phyloP scores from a whole-genome alignment of 2,797 vertebrate species.

The Pachyuromys duprasi region DNA sequence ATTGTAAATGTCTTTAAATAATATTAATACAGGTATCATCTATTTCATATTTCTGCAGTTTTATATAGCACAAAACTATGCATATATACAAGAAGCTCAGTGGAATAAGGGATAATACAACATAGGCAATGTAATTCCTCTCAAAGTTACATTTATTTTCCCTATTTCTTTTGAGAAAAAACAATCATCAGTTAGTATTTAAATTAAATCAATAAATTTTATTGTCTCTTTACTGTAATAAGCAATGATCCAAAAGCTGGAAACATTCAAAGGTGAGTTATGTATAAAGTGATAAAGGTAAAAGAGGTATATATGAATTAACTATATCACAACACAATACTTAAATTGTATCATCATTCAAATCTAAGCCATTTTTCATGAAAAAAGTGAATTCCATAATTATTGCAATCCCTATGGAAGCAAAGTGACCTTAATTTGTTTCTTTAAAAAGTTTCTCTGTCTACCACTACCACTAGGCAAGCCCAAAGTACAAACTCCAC shows the following conservation, averaged over 20 bases:
- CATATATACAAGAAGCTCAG: background rate
- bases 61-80: background rate
- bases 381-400: conserved; percentile 36
- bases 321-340: background rate
- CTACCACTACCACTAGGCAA: background rate
- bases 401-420: background rate
- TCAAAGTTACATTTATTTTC: conserved; percentile 37
- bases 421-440: background rate
- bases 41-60: conserved; percentile 25
- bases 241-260: background rate
- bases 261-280: conserved; percentile 24
- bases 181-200: background rate
- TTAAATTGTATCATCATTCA: background rate
- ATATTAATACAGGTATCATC: background rate
- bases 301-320: background rate
- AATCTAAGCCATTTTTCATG: background rate
- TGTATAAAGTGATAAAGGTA: background rate
- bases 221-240: background rate
- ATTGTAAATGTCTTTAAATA: background rate
- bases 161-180: conserved; percentile 8
- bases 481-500: background rate
- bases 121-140: background rate
- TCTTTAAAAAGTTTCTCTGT: background rate
- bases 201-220: background rate
- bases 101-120: background rate